Evolutionary conservation across 2,113 vertebrate species (phyloP).

Genomic region (Nibea albiflora): DNA sequence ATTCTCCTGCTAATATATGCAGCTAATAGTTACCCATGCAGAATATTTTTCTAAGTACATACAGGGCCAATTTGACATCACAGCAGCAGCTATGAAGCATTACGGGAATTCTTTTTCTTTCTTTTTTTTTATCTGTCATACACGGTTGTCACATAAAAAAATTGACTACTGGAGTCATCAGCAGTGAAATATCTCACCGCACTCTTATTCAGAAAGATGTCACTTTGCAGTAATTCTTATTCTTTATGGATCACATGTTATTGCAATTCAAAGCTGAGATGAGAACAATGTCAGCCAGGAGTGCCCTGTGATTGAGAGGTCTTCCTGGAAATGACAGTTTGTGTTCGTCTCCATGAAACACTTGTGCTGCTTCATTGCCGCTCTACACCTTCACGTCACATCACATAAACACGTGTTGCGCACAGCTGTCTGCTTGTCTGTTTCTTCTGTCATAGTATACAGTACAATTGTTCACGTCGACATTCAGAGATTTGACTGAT

Average conservation of each 20-base stretch:
- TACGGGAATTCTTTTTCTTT: not conserved
- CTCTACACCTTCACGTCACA: not conserved
- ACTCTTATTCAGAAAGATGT: not conserved
- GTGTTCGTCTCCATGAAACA: not conserved
- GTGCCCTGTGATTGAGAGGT: slow-evolving; percentile 1
- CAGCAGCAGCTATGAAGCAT: not conserved
- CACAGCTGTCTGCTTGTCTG: not conserved
- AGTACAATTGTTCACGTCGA: not conserved
- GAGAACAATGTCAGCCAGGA: not conserved
- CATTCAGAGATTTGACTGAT: not conserved
- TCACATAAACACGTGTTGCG: not conserved
- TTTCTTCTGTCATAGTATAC: not conserved
- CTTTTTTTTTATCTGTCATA: not conserved
- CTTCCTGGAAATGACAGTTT: not conserved
- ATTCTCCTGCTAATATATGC: slow-evolving; percentile 15
- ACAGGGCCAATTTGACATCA: not conserved
- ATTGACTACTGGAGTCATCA: not conserved
- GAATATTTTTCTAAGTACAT: slow-evolving; percentile 14
- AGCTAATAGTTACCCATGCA: slow-evolving; percentile 35
- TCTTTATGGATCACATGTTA: not conserved
- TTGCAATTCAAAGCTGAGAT: slow-evolving; percentile 1
- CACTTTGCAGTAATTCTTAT: not conserved
- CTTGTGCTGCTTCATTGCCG: not conserved
- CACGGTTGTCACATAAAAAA: slow-evolving; percentile 4
- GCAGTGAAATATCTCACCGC: not conserved